Conservation (phyloP, 2,888 invertebrate species). For the Gonocerus acuteangulatus region DNA sequence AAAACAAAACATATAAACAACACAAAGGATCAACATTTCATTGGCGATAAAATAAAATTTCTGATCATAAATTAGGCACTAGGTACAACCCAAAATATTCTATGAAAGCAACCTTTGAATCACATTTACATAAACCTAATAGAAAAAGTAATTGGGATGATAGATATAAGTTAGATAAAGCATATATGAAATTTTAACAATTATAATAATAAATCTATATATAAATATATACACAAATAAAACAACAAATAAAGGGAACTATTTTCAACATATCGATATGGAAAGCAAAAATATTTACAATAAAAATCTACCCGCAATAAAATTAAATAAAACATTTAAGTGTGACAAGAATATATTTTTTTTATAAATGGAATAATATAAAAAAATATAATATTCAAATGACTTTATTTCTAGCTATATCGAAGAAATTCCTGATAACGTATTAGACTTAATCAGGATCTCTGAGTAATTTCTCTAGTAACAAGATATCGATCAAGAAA, state of each 20-base stretch:
- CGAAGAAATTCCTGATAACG: neutral
- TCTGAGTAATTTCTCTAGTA: neutral
- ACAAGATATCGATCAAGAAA: neutral
- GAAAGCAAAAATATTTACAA: constrained; percentile 3
- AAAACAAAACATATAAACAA: constrained; percentile 6
- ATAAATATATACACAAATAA: constrained; percentile 14
- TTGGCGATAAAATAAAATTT: neutral
- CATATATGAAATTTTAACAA: constrained; percentile 20
- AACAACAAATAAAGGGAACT: constrained; percentile 6
- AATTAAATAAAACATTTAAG: constrained; percentile 8
- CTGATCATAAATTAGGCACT: constrained; percentile 8
- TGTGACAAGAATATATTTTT: neutral
- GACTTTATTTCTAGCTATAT: neutral
- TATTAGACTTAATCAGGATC: neutral
- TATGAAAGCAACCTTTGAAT: constrained; percentile 11
- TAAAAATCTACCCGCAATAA: constrained; percentile 17
- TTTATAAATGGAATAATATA: constrained; percentile 16
- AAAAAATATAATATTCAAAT: constrained; percentile 18
- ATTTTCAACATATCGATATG: neutral
- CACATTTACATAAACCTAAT: constrained; percentile 10
- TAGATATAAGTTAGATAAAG: constrained; percentile 15
- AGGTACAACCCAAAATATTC: constrained; percentile 13
- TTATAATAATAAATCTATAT: constrained; percentile 17
- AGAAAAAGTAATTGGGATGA: neutral
- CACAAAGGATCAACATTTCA: neutral